These are phyloP conservation scores for Dallia pectoralis DNA, from an alignment of 2,797 vertebrate genomes.

Conservation along the genomic window DNA sequence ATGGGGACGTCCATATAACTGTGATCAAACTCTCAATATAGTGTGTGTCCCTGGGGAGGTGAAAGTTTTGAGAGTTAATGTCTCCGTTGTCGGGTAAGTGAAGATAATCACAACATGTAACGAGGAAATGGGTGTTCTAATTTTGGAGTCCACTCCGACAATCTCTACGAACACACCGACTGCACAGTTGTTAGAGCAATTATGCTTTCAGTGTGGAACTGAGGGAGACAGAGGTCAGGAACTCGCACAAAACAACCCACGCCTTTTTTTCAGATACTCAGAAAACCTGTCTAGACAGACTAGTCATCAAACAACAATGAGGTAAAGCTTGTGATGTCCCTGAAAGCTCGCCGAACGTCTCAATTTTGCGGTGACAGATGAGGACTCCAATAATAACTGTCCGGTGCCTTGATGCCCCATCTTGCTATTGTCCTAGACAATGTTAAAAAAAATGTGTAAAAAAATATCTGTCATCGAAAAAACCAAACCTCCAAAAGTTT, in stretches of 20 bases:
- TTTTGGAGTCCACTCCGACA: background rate
- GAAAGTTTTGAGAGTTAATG: background rate
- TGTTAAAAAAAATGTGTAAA: no score
- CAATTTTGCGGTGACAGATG: conserved; percentile 1
- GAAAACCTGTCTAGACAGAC: background rate
- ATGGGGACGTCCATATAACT: background rate
- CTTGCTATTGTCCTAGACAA: background rate
- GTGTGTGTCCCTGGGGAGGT: background rate
- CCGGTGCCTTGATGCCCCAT: background rate
- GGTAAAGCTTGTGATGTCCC: background rate
- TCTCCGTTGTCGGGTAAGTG: background rate
- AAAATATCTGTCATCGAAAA: background rate
- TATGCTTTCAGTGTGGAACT: background rate
- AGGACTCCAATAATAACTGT: background rate
- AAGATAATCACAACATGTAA: background rate
- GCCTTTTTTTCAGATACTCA: background rate
- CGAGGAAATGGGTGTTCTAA: background rate
- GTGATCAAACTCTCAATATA: background rate
- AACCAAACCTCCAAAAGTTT: background rate
- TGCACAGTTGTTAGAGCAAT: background rate
- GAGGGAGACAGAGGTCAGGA: background rate
- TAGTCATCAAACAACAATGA: background rate
- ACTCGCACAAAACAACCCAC: background rate
- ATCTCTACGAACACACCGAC: background rate
- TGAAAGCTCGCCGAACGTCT: background rate